Conservation (phyloP, 2,888 invertebrate genomes). For the Alloplasta piceator region DNA sequence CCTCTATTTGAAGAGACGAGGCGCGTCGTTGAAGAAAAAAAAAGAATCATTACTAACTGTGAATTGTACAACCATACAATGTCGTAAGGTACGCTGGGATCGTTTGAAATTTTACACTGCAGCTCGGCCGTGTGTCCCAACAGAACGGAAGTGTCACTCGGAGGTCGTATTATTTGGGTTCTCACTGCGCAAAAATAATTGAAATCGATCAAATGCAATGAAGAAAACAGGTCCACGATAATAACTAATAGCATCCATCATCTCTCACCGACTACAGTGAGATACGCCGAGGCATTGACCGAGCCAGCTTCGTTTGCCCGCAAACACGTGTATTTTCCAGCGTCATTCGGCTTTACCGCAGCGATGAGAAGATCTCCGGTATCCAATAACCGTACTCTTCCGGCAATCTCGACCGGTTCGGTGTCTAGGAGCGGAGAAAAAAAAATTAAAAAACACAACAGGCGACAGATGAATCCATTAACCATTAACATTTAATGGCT, state of each 20-base stretch:
- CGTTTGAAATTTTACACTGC: constrained; percentile 97
- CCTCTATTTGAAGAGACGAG: too few species aligned
- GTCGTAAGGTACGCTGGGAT: constrained; percentile 93
- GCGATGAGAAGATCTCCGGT: constrained; percentile 95
- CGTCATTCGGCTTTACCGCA: constrained; percentile 92
- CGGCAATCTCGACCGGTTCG: constrained; percentile 87
- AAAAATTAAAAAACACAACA: constrained; percentile 25
- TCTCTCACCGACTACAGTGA: constrained; percentile 92
- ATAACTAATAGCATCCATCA: constrained; percentile 1
- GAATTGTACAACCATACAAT: constrained; percentile 95
- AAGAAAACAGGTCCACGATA: not conserved
- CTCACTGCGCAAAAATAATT: constrained; percentile 86
- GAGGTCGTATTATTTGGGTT: constrained; percentile 96
- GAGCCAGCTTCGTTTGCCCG: constrained; percentile 95
- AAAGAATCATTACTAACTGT: constrained; percentile 86
- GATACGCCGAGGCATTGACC: constrained; percentile 91
- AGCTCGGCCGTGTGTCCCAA: constrained; percentile 96
- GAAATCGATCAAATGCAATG: not conserved
- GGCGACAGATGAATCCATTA: not conserved
- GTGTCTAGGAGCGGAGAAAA: constrained; percentile 84
- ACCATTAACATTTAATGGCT: too few species aligned
- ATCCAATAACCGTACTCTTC: constrained; percentile 93
- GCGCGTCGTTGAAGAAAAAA: too few species aligned
- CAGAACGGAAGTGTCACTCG: constrained; percentile 95
- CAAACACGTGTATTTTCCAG: constrained; percentile 95